Evolutionary conservation across 2,888 invertebrate genomes (phyloP), one percentile per base, ranked within the genome.

Genomic region (Harpalus rubripes): DNA sequence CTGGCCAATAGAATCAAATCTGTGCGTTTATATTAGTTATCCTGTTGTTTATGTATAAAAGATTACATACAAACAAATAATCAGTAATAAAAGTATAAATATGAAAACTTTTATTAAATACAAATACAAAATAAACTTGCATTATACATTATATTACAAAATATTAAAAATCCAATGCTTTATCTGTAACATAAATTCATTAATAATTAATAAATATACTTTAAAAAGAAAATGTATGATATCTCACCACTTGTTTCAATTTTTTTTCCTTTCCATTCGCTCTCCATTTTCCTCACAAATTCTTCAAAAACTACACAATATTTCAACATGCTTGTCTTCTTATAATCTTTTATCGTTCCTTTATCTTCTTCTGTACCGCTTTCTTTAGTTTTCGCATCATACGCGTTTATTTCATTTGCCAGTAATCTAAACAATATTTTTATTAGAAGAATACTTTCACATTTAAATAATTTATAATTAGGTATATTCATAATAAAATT

Each of bases 281-380:
- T 91, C 87, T 94, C 94, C 80, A 96, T 88, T 74, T 92, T 93
- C 82, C 94, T 92, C 12, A 97, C 90, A 91, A 97, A 97, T 88
- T 95, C 94, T 87, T 95, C 94, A 89, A 97, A 96, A 1, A 95
- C 91, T 78, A 93, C 92, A 7, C 96, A 92, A 10, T 94, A 92
- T 86, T 94, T 94, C 83, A 94, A 93, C 89, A 97, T 91, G 86
- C 95, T 94, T 0, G 96, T 97, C 89, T 95, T 95, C 88, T 95
- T 95, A 88, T 95, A 96, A 89, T 96, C 95, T 90, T 95, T 94
- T 68, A 95, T 93, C 86, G 88, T 88, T 88, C 92, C 90, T 88
- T 91, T 89, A 41, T 88, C 87, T 41, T 88, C 88, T 26, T 91
- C 89, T 86, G 89, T 86, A 81, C 91, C 90, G 86, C 90, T 89